Base-by-base conservation (phyloP, 30 jellyfish, hydroid and myxozoan species). In the Aurelia sp. region DNA sequence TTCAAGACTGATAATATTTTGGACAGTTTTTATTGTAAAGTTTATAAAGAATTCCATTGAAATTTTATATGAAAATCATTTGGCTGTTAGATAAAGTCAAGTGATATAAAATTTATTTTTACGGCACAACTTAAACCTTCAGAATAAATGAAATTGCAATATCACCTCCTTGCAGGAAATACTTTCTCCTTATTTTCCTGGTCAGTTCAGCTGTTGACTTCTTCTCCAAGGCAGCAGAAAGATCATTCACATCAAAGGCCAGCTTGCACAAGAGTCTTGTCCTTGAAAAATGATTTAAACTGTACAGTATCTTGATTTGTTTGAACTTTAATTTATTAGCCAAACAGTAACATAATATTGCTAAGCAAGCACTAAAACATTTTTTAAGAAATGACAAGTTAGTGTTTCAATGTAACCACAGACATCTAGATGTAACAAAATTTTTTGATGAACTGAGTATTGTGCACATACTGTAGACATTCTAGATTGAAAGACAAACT, bases 151-250 rank as follows among this genome's bases (percentile, higher is more conserved):
- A 44, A 44, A 44, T 44, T 44, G 55, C 16, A 4, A 11, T 10
- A 69, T 31, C 5, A 78, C 89, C 89, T 78, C 90, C 90, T 51
- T 66, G 27, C 15, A 81, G 73, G 50, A 31, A 20, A 51, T 81
- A 66, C 20, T 52, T 50, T 23, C 74, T 67, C 3, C 73, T 23
- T 27, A 81, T 48, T 64, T 47, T 65, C 66, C 50, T 73, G 3
- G 21, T n/a, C 19, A 81, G 66, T 16, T 67, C 58, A 6, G 23
- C 67, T n/a, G 69, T 59, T 19, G 64, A 17, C 48, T 52, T 41
- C 27, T 66, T 30, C 47, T 63, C 52, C 44, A 51, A 40, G 20
- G 59, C 30, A 17, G 4, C 30, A 33, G 22, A 20, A 69, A 67
- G 76, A 18, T 82, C 91, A 69, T 11, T n/a, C 16, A 22, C 57